Evolutionary conservation across 2,888 invertebrate genomes (phyloP), one percentile per base, ranked within the genome.

Genomic region (Orthosia gracilis): DNA sequence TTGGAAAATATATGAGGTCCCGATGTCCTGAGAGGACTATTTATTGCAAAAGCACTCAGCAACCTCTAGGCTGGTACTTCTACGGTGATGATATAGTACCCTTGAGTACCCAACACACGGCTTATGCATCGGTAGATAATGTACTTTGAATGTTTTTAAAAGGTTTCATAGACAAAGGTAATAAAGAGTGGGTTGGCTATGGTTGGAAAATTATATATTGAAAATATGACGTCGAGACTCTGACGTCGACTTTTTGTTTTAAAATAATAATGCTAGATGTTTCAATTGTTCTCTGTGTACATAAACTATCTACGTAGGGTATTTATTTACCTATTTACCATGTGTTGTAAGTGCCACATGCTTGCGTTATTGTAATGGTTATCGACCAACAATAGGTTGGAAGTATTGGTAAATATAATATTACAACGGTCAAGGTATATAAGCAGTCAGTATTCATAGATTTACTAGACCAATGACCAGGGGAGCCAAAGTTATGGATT

Each of bases 41-140:
- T 85, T 68, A 18, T 61, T 58, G 15, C 40, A 65, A 65, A 67
- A 86, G 85, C 85, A 76, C 86, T 85, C 86, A 73, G 76, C 21
- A 17, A 45, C 54, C 58, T 49, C 75, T 73, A 64, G 67, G 59
- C 66, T 62, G 66, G 49, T 50, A 78, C 80, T 71, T 70, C 63
- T 57, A 17, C 23, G 62, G 65, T 57, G 40, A 47, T 70, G 40
- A 31, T 71, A 83, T 69, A 64, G 69, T 61, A 45, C 85, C 59
- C 79, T 5, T 0, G 85, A 58, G 85, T 26, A 58, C n/a, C n/a
- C n/a, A 54, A 15, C 69, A 76, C 84, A 85, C 73, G 74, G 57
- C 61, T 83, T 87, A 57, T 79, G 65, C 78, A 85, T 80, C 71
- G 72, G 49, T 18, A 64, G 64, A 50, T 75, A 82, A 74, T 75